Evolutionary conservation across 2,888 invertebrate species (phyloP).

Genomic region (Linnaemya tessellans): DNA sequence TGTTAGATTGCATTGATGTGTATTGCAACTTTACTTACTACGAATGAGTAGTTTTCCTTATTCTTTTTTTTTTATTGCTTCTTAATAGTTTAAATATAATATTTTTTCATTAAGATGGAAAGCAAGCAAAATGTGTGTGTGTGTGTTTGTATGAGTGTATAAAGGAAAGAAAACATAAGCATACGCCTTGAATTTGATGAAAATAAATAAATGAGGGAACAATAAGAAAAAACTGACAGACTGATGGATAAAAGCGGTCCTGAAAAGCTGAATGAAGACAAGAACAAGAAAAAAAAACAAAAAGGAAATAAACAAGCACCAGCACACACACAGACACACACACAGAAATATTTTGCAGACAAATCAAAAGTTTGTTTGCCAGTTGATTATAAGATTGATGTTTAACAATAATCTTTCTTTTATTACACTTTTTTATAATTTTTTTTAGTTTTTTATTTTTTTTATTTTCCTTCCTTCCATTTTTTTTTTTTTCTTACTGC

Average conservation of each 20-base stretch:
- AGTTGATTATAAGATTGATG: conserved; percentile 68
- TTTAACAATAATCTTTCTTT: conserved; percentile 62
- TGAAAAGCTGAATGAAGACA: conserved; percentile 12
- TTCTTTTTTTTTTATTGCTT: conserved; percentile 26
- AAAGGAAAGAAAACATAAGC: conserved; percentile 41
- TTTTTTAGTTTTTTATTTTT: too few relatives aligned
- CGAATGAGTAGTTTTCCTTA: conserved; percentile 40
- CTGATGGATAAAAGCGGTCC: conserved; percentile 7
- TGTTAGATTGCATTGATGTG: conserved; percentile 47
- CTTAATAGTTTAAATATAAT: conserved; percentile 60
- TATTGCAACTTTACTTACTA: conserved; percentile 44
- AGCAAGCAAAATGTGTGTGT: not conserved
- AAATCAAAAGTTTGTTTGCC: conserved; percentile 70
- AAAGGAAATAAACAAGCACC: conserved; percentile 3
- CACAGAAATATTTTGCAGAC: conserved; percentile 61
- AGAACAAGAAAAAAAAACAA: not conserved
- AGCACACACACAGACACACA: not conserved
- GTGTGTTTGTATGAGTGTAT: not conserved
- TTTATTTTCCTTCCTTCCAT: not conserved
- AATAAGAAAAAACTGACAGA: conserved; percentile 47
- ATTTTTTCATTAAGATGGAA: conserved; percentile 51
- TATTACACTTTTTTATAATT: conserved; percentile 5
- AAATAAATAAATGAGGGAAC: conserved; percentile 66
- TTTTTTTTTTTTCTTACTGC: not conserved
- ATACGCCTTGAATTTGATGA: conserved; percentile 64